These are phyloP conservation scores for Eupithecia insigniata DNA, from an alignment of 2,888 invertebrate species.

Conservation along the genomic window DNA sequence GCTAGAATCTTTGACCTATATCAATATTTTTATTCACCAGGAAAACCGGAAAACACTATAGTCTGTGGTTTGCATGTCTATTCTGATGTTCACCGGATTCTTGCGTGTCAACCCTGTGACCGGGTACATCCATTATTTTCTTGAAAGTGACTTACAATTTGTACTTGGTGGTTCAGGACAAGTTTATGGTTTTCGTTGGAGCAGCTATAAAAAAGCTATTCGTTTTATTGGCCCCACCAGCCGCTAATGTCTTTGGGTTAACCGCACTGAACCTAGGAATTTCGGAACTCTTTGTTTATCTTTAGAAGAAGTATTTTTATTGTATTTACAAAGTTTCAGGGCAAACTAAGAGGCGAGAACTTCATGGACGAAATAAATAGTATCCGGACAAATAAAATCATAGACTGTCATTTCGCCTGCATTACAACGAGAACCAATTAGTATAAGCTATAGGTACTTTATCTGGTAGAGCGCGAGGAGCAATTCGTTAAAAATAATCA, in stretches of 20 bases:
- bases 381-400: neutral
- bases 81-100: conserved; percentile 9
- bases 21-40: neutral
- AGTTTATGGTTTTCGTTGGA: conserved; percentile 32
- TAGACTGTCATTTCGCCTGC: too few relatives aligned
- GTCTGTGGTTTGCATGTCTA: conserved; percentile 19
- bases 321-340: neutral
- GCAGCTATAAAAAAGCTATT: conserved; percentile 37
- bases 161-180: conserved; percentile 19
- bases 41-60: neutral
- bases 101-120: conserved; percentile 30
- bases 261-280: conserved; percentile 8
- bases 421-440: too few relatives aligned
- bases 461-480: too few relatives aligned
- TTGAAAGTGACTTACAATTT: conserved; percentile 38
- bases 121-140: conserved; percentile 29
- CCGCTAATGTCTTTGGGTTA: conserved; percentile 41
- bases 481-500: too few relatives aligned
- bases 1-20: too few relatives aligned
- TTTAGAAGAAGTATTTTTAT: neutral
- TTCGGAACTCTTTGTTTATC: neutral
- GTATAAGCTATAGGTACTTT: too few relatives aligned
- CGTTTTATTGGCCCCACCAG: conserved; percentile 42
- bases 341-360: neutral
- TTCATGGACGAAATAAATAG: neutral